Evolutionary conservation across 2,113 vertebrate genomes (phyloP).

Genomic region (Oryzias woworae): DNA sequence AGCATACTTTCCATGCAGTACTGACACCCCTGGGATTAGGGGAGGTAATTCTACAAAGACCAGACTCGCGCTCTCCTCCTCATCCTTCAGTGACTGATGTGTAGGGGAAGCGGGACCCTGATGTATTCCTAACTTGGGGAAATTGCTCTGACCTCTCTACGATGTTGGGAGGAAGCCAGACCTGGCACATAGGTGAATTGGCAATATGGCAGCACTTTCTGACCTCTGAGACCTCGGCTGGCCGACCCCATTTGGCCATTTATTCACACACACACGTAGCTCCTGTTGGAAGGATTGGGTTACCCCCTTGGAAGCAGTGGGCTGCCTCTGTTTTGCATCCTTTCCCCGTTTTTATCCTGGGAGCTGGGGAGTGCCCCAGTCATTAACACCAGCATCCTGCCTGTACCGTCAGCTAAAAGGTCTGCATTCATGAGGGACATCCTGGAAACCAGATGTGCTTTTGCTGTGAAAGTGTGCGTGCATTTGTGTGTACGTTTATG

Average conservation of each 20-base stretch:
- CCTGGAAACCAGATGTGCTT: slow-evolving; percentile 71
- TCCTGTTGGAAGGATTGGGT: slow-evolving; percentile 59
- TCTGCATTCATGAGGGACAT: slow-evolving; percentile 56
- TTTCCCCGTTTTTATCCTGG: slow-evolving; percentile 50
- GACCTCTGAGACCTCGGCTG: slow-evolving; percentile 61
- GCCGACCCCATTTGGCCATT: slow-evolving; percentile 56
- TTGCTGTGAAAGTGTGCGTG: slow-evolving; percentile 32
- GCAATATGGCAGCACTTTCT: slow-evolving; percentile 53
- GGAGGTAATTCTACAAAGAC: slow-evolving; percentile 67
- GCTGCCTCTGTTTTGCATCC: slow-evolving; percentile 69
- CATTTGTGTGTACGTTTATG: slow-evolving; percentile 19
- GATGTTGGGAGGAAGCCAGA: slow-evolving; percentile 73
- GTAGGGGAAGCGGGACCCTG: slow-evolving; percentile 70
- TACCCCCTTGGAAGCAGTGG: slow-evolving; percentile 47
- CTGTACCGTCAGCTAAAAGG: slow-evolving; percentile 56
- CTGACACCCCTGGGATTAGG: slow-evolving; percentile 50
- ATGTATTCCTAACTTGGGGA: slow-evolving; percentile 74
- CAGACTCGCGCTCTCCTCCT: slow-evolving; percentile 52
- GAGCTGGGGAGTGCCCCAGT: slow-evolving; percentile 54
- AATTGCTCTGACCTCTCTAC: slow-evolving; percentile 75
- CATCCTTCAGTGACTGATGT: slow-evolving; percentile 73
- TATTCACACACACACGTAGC: slow-evolving; percentile 42
- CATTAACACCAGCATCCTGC: slow-evolving; percentile 67
- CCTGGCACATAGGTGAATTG: slow-evolving; percentile 58
- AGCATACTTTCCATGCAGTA: slow-evolving; percentile 31